A percentile compares a stretch with the other conserved stretches of the same genome.
phyloP scores from a whole-genome alignment of 2,797 vertebrate species.

The Stomatorhinus walkeri region DNA sequence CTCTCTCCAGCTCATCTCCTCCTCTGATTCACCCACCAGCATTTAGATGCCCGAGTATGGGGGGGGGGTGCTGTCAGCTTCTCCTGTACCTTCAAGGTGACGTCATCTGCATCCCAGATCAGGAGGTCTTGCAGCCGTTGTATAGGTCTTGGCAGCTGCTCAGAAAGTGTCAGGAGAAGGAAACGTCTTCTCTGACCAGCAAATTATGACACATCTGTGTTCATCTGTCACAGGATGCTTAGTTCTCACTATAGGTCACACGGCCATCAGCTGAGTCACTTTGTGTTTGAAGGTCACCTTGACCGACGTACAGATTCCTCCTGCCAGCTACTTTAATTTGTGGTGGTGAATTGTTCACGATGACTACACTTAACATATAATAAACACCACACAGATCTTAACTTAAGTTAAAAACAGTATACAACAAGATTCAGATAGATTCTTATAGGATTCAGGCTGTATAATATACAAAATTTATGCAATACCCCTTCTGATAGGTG shows the following conservation, averaged over 20 bases:
- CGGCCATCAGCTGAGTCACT: background rate
- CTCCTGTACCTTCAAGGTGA: conserved; percentile 59
- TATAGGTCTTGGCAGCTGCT: conserved; percentile 71
- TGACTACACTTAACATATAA: background rate
- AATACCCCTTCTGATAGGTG: conserved; percentile 48
- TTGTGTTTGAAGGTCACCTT: background rate
- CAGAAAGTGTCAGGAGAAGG: conserved; percentile 66
- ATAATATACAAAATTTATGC: background rate
- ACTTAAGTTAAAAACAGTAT: background rate
- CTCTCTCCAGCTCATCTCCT: background rate
- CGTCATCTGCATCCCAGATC: conserved; percentile 68
- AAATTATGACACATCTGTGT: background rate
- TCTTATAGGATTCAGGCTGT: background rate
- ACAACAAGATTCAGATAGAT: background rate
- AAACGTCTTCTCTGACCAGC: conserved; percentile 44
- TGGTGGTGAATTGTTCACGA: background rate
- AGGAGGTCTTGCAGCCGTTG: conserved; percentile 67
- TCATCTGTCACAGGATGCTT: background rate
- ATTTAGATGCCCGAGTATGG: background rate
- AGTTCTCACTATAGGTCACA: background rate
- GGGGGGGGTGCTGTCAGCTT: background rate
- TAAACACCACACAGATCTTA: background rate
- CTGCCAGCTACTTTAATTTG: background rate
- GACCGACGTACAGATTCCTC: background rate
- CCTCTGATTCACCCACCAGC: background rate